Evolutionary conservation across 2,797 vertebrate genomes (phyloP).

Genomic region (Eremophila alpestris): DNA sequence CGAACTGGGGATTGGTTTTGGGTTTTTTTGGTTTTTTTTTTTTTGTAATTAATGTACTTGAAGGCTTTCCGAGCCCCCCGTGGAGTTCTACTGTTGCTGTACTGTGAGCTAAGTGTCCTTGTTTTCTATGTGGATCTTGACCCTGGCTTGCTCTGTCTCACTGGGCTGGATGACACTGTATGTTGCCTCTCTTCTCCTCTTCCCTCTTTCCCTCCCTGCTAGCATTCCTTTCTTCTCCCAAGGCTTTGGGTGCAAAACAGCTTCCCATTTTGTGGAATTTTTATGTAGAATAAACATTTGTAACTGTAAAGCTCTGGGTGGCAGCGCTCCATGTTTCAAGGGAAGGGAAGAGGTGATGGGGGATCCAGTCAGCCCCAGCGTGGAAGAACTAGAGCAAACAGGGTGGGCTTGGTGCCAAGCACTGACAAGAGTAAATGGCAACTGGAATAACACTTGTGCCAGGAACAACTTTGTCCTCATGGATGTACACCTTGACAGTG

Average conservation of each 20-base stretch:
- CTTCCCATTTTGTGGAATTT: constrained; percentile 82
- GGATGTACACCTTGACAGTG: neutral
- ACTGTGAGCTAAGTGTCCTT: constrained; percentile 71
- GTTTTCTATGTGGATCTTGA: constrained; percentile 64
- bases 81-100: constrained; percentile 63
- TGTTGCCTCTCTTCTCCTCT: constrained; percentile 59
- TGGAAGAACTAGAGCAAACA: neutral
- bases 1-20: constrained; percentile 39
- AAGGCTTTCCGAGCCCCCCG: constrained; percentile 41
- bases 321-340: neutral
- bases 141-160: constrained; percentile 60
- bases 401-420: neutral
- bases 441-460: neutral
- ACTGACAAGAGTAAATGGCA: neutral
- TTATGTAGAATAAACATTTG: constrained; percentile 85
- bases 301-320: constrained; percentile 65
- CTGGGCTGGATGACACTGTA: constrained; percentile 62
- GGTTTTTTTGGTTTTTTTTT: constrained; percentile 51
- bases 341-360: neutral
- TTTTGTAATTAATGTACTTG: constrained; percentile 66
- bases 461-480: neutral
- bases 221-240: constrained; percentile 53
- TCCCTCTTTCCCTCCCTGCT: constrained; percentile 14
- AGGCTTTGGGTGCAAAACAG: constrained; percentile 77
- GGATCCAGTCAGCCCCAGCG: neutral